Percentiles rank a stretch among this genome's conserved stretches.
These are phyloP conservation scores for Ditylenchus weischeri DNA, from an alignment of 2,888 invertebrate genomes.

Conservation along the genomic window DNA sequence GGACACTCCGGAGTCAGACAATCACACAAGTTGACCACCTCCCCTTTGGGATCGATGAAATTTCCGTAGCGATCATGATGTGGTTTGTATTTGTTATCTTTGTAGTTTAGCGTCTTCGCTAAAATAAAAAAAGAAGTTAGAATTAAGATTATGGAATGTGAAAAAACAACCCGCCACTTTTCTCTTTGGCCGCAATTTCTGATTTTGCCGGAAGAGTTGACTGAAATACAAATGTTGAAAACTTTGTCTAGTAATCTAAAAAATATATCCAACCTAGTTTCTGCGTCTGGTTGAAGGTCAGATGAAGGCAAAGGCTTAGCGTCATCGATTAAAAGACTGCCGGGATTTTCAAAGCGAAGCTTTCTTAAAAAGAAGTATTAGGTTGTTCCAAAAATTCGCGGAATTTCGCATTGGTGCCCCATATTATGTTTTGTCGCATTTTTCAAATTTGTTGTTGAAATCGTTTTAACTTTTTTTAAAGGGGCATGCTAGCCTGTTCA, in stretches of 20 bases:
- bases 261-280: neutral
- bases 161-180: constrained; percentile 2
- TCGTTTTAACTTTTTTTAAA: no score
- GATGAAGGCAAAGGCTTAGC: neutral
- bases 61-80: constrained; percentile 17
- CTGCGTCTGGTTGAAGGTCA: neutral
- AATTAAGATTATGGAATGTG: no score
- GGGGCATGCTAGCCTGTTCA: no score
- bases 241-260: no score
- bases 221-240: neutral
- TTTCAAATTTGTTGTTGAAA: no score
- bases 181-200: neutral
- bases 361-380: neutral
- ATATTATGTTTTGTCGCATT: no score
- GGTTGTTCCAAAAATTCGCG: no score
- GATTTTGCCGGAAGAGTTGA: neutral
- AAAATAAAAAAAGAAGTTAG: neutral
- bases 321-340: neutral
- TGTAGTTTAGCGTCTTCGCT: constrained; percentile 4
- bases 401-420: no score
- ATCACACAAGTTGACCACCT: constrained; percentile 28
- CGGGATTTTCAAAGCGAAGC: constrained; percentile 12
- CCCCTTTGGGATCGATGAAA: constrained; percentile 14
- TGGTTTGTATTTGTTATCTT: constrained; percentile 15
- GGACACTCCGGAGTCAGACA: constrained; percentile 25